Evolutionary conservation across 2,888 invertebrate species (phyloP).

Genomic region (Tetheella fluctuosa): DNA sequence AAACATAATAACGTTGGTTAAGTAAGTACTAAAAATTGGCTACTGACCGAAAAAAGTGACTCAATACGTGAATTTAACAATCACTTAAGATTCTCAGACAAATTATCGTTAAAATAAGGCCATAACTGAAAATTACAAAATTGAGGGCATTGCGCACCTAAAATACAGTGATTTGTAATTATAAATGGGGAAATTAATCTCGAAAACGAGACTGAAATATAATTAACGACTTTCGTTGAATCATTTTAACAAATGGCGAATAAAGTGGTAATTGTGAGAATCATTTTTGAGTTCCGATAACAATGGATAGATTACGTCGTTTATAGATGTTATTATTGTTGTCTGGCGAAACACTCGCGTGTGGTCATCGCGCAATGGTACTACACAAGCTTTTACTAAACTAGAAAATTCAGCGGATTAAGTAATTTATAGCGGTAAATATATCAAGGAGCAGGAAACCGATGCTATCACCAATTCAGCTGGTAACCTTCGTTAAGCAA

Average conservation of each 20-base stretch:
- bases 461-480: slow-evolving; percentile 36
- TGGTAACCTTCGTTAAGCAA: slow-evolving; percentile 44
- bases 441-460: slow-evolving; percentile 27
- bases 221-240: slow-evolving; percentile 50
- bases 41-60: neutral
- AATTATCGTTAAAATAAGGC: slow-evolving; percentile 10
- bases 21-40: neutral
- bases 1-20: neutral
- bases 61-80: neutral
- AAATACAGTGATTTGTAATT: slow-evolving; percentile 12
- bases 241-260: slow-evolving; percentile 47
- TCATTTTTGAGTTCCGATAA: slow-evolving; percentile 44
- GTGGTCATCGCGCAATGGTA: slow-evolving; percentile 32
- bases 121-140: slow-evolving; percentile 17
- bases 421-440: slow-evolving; percentile 23
- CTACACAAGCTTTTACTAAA: neutral
- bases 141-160: slow-evolving; percentile 15
- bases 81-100: slow-evolving; percentile 6
- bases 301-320: slow-evolving; percentile 57
- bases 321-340: slow-evolving; percentile 28
- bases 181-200: slow-evolving; percentile 1
- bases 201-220: slow-evolving; percentile 17
- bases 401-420: neutral
- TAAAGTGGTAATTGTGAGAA: slow-evolving; percentile 60
- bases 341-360: slow-evolving; percentile 30